Evolutionary conservation across 2,888 invertebrate species (phyloP).

Genomic region (Lissocephala sabroskyi): DNA sequence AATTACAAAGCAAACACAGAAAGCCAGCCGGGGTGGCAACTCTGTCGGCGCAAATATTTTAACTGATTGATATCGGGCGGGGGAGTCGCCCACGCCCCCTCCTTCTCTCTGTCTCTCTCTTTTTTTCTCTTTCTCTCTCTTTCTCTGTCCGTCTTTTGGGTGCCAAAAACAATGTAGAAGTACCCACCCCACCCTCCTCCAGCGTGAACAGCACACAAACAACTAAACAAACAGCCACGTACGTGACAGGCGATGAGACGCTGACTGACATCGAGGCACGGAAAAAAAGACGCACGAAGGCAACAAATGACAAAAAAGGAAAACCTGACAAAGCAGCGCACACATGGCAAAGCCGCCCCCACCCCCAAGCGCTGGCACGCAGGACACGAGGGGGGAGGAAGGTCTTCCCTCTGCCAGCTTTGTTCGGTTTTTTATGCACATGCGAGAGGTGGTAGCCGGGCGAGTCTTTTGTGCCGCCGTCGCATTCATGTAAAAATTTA

Average conservation of each 20-base stretch:
- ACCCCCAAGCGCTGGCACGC: not conserved
- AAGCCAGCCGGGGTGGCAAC: conserved; percentile 25
- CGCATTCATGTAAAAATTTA: conserved; percentile 62
- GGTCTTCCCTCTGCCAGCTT: conserved; percentile 32
- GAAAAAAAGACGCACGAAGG: conserved; percentile 33
- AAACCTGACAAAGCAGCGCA: conserved; percentile 64
- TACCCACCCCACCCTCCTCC: conserved; percentile 6
- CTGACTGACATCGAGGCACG: conserved; percentile 53
- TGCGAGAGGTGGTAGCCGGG: conserved; percentile 9
- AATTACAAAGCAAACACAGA: conserved; percentile 31
- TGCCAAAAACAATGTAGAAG: conserved; percentile 42
- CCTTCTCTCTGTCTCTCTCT: not conserved
- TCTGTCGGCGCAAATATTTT: conserved; percentile 26
- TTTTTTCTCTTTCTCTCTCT: conserved; percentile 1
- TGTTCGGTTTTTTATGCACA: conserved; percentile 39
- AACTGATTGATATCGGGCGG: conserved; percentile 47
- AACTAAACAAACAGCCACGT: not conserved
- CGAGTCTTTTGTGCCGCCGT: conserved; percentile 47
- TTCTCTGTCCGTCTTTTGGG: conserved; percentile 18
- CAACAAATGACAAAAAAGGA: conserved; percentile 60
- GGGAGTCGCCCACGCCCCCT: no score
- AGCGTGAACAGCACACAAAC: conserved; percentile 13
- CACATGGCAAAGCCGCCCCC: conserved; percentile 34
- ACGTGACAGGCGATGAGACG: conserved; percentile 12
- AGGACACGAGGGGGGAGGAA: not conserved